Evolutionary conservation across 2,113 vertebrate species (phyloP).

Genomic region (Sturnus vulgaris): DNA sequence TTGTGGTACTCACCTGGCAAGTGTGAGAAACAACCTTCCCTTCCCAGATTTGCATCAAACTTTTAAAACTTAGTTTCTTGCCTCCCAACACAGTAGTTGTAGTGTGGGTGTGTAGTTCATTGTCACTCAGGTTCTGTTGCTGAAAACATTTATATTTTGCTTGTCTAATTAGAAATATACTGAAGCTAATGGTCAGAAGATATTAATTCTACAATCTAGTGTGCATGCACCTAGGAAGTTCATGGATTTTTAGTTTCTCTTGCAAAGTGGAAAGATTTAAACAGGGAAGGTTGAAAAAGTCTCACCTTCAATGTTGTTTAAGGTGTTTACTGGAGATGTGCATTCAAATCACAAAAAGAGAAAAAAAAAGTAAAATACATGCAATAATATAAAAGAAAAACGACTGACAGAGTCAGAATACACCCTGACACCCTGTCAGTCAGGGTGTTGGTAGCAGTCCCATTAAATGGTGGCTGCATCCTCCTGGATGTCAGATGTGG

Average conservation of each 20-base stretch:
- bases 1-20: neutral
- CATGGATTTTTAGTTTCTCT: neutral
- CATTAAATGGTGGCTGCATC: no score
- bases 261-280: neutral
- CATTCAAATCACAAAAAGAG: neutral
- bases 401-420: no score
- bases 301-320: neutral
- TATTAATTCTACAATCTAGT: neutral
- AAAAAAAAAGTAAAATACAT: no score
- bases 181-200: neutral
- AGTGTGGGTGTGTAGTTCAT: neutral
- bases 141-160: neutral
- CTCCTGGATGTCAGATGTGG: no score
- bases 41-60: neutral
- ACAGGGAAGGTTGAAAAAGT: neutral
- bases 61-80: neutral
- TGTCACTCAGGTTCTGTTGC: neutral
- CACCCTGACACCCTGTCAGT: no score
- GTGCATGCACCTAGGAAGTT: neutral
- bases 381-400: no score
- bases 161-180: neutral
- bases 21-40: neutral
- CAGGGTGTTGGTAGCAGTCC: no score
- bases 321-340: neutral
- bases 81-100: neutral